A percentile compares a stretch with the other conserved stretches of the same genome.
Conservation (phyloP, 1,140 invertebrate genomes). For the Anastrepha ludens region DNA sequence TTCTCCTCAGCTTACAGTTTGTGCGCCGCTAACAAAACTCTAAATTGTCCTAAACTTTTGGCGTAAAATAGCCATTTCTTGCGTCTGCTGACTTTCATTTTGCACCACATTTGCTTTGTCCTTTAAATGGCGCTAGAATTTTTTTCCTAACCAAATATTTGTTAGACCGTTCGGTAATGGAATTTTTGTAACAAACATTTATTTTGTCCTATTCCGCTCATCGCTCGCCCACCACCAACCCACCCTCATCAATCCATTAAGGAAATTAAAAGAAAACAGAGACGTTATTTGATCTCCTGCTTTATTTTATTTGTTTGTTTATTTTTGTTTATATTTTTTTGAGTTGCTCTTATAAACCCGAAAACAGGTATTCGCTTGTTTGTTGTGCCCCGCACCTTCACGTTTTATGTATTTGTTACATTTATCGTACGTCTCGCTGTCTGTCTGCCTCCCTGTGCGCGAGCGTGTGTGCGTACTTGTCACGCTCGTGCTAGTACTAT, state of each 20-base stretch:
- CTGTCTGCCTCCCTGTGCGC: not conserved
- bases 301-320: not conserved
- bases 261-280: constrained; percentile 44
- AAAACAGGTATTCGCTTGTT: not conserved
- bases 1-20: no score
- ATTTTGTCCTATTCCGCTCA: no score
- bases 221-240: no score
- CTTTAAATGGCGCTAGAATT: not conserved
- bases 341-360: not conserved
- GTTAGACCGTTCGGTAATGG: not conserved
- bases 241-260: constrained; percentile 2
- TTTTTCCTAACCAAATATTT: constrained; percentile 23
- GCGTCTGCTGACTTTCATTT: no score
- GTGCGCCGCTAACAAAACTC: no score
- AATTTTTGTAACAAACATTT: not conserved
- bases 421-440: not conserved
- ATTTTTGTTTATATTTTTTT: not conserved
- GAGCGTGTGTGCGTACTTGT: not conserved
- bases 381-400: not conserved
- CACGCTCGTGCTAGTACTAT: not conserved
- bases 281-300: not conserved
- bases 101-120: not conserved
- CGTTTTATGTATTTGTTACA: not conserved
- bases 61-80: no score
- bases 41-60: no score